Conservation (phyloP, 2,888 invertebrate species). For the Papilio elwesi region DNA sequence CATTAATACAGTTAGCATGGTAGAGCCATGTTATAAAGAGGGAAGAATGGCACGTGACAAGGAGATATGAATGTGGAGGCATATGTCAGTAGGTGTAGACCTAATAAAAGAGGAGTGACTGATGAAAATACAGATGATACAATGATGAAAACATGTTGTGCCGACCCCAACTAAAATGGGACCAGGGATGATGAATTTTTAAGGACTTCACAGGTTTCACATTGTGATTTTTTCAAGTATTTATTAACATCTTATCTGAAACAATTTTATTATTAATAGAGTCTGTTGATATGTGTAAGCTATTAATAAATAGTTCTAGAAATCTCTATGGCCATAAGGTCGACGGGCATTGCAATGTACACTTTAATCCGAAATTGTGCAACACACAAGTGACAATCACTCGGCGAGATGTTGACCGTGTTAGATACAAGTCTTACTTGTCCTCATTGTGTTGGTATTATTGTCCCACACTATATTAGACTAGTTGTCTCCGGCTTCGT, state of each 20-base stretch:
- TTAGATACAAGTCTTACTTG: constrained; percentile 20
- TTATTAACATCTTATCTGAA: background rate
- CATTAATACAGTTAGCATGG: too few relatives aligned
- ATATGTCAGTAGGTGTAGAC: too few relatives aligned
- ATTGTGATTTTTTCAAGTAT: too few relatives aligned
- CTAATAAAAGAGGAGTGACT: too few relatives aligned
- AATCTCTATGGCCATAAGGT: constrained; percentile 28
- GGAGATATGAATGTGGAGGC: too few relatives aligned
- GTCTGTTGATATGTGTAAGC: background rate
- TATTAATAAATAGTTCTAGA: constrained; percentile 31
- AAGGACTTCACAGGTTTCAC: too few relatives aligned
- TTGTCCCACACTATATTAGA: constrained; percentile 18
- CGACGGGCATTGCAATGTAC: constrained; percentile 16
- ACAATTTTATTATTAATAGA: background rate
- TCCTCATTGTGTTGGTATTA: constrained; percentile 31
- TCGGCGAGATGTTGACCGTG: constrained; percentile 27
- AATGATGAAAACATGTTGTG: too few relatives aligned
- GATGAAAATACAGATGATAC: too few relatives aligned
- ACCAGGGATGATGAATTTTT: too few relatives aligned
- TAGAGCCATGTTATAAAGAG: too few relatives aligned
- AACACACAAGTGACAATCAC: constrained; percentile 19
- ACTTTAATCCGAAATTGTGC: constrained; percentile 30
- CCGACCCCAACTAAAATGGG: too few relatives aligned
- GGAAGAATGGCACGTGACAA: too few relatives aligned
- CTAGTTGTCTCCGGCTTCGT: background rate